Conservation (phyloP, 2,797 vertebrate species). For the Pteronotus mesoamericanus region DNA sequence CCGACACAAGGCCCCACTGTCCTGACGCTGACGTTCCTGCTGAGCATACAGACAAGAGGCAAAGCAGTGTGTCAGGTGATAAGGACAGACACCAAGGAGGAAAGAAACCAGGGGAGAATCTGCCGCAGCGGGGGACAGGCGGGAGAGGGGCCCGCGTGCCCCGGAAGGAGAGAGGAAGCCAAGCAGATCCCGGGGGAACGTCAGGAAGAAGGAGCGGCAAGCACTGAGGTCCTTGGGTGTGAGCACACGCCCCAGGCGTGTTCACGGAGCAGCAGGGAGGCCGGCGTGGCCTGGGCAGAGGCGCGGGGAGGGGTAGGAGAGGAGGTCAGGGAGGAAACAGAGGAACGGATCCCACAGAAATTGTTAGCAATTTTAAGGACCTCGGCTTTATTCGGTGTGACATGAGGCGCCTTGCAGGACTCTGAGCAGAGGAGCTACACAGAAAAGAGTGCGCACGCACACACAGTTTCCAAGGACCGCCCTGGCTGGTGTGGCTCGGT, state of each 20-base stretch:
- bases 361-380: not conserved
- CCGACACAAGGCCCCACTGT: not conserved
- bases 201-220: not conserved
- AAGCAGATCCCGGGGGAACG: not conserved
- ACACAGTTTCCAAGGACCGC: not conserved
- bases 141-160: accelerated
- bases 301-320: too few relatives aligned
- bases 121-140: accelerated
- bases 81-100: not conserved
- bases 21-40: too few relatives aligned
- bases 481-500: too few relatives aligned
- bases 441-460: not conserved
- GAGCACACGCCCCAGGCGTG: not conserved
- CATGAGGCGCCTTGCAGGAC: not conserved
- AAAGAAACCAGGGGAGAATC: not conserved
- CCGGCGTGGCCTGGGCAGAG: not conserved
- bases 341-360: accelerated
- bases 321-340: accelerated
- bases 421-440: not conserved
- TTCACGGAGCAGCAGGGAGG: not conserved
- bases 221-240: not conserved
- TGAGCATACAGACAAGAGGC: not conserved
- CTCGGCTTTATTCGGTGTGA: not conserved
- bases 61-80: not conserved
- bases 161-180: not conserved